Evolutionary conservation across 2,888 invertebrate species (phyloP), one percentile per base, ranked within the genome.

Genomic region (Augiades crinisus): DNA sequence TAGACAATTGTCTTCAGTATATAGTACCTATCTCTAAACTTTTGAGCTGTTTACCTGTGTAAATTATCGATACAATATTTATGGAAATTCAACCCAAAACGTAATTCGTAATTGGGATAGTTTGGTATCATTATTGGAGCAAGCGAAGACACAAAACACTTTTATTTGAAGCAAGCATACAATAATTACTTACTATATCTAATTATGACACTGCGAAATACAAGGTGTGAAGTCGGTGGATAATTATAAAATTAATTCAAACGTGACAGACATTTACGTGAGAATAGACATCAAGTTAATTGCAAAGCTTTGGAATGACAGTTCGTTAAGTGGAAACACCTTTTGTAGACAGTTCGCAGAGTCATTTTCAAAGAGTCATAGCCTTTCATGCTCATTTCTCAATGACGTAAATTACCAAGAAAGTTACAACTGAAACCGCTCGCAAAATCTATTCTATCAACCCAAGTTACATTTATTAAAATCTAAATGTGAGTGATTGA

Each of bases 401-500:
- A 30, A 10, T 10, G 30, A 30, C 12, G 6, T 12, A 30, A 30
- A 30, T 8, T 30, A 30, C 12, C 12, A n/a, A 19, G 12, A 22
- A 47, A 7, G 3, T 31, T 14, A 5, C 12, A 40, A 41, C 33
- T 41, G 34, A 31, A 43, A 27, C 50, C 43, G 37, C 19, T 13
- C 7, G 30, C 44, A 17, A 36, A 19, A 37, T 7, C 43, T 37
- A 50, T 13, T 10, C 30, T 10, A 50, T 50, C 50, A 50, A 27
- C 50, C 43, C 50, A 37, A 37, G 21, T 21, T 50, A 50, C 50
- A 50, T 50, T 50, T 50, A 50, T 37, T 14, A 30, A 30, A 36
- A 36, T 24, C 43, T 50, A 50, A 50, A 50, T 50, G 50, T 50
- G 50, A 50, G 50, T 44, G 50, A 50, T 50, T 50, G n/a, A 36